phyloP scores from a whole-genome alignment of 2,113 vertebrate species.

The Henicopernis longicauda region DNA sequence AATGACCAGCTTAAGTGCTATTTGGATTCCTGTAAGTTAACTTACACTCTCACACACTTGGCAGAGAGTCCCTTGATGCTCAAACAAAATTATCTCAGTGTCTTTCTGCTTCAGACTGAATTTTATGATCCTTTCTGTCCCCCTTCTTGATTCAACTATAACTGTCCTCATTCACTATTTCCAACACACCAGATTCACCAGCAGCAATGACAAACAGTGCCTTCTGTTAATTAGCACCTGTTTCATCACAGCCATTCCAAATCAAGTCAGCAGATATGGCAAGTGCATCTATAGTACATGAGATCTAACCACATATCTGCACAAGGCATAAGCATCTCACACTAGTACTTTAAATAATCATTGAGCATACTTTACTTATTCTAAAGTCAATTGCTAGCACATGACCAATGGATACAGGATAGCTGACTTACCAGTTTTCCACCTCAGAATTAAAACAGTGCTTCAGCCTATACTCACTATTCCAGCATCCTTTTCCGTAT shows the following conservation, averaged over 20 bases:
- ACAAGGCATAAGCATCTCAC: background rate
- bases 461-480: background rate
- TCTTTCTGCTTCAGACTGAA: background rate
- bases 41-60: background rate
- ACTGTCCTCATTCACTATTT: background rate
- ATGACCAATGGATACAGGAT: background rate
- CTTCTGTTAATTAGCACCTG: background rate
- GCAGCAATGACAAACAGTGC: background rate
- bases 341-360: background rate
- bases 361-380: background rate
- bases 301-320: background rate
- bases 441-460: background rate
- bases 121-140: background rate
- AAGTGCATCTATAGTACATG: background rate
- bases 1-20: background rate
- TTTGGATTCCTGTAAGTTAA: background rate
- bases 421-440: background rate
- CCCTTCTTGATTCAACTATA: background rate
- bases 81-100: background rate
- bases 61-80: too few species aligned
- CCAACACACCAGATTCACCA: background rate
- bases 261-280: background rate
- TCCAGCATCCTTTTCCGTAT: background rate
- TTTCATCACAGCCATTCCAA: background rate
- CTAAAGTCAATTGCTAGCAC: background rate